Evolutionary conservation across 2,888 invertebrate species (phyloP).

Genomic region (Synanthedon andrenaeformis): DNA sequence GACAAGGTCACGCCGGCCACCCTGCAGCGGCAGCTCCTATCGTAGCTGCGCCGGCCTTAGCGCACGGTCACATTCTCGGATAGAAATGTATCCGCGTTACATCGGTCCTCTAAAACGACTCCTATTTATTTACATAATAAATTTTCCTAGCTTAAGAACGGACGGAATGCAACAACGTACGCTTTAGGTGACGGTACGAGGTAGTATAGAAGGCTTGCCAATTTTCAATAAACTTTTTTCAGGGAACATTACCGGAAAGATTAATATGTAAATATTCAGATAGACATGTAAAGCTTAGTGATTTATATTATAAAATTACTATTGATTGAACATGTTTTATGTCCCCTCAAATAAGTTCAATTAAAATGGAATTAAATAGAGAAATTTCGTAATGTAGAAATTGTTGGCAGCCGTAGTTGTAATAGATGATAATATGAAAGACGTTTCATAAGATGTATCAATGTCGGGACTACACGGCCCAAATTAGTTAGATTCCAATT

Average conservation of each 20-base stretch:
- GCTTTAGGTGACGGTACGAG: not conserved
- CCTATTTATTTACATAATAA: slow-evolving; percentile 43
- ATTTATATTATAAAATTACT: too few species aligned
- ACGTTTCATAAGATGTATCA: slow-evolving; percentile 58
- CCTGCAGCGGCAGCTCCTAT: slow-evolving; percentile 34
- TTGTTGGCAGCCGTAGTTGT: not conserved
- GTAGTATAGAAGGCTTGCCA: too few species aligned
- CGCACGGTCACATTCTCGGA: slow-evolving; percentile 45
- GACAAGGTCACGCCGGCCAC: slow-evolving; percentile 67
- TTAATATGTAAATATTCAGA: too few species aligned
- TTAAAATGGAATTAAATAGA: too few species aligned
- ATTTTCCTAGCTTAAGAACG: slow-evolving; percentile 42
- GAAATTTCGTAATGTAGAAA: not conserved
- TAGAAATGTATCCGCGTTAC: slow-evolving; percentile 20
- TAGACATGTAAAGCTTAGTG: too few species aligned
- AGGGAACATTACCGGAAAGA: too few species aligned
- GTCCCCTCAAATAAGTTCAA: too few species aligned
- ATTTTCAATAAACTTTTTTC: too few species aligned
- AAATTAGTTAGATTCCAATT: slow-evolving; percentile 22
- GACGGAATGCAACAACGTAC: slow-evolving; percentile 44
- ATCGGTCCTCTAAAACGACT: slow-evolving; percentile 21
- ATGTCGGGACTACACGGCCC: slow-evolving; percentile 41
- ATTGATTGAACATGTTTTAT: too few species aligned
- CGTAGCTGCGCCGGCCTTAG: slow-evolving; percentile 42
- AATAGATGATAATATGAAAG: not conserved